Conservation (phyloP, 2,888 invertebrate species). For the Ochropleura leucogaster region DNA sequence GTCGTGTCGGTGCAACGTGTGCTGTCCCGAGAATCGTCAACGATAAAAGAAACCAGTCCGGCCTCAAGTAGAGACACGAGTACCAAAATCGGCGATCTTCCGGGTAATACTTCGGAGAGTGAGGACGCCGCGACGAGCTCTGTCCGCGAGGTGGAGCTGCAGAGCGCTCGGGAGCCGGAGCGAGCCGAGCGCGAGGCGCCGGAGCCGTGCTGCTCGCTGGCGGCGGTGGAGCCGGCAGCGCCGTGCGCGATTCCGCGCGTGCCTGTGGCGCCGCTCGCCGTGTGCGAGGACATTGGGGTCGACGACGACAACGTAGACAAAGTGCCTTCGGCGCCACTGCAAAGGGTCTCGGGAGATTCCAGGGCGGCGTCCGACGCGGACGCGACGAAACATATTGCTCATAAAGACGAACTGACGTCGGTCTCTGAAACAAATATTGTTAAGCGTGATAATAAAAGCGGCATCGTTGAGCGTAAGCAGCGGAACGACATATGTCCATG, state of each 20-base stretch:
- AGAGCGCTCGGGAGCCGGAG: constrained; percentile 34
- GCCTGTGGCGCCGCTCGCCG: constrained; percentile 92
- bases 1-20: constrained; percentile 69
- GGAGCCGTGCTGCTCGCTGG: constrained; percentile 36
- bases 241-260: constrained; percentile 64
- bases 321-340: constrained; percentile 86
- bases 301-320: constrained; percentile 92
- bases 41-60: constrained; percentile 76
- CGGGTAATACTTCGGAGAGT: constrained; percentile 64
- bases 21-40: constrained; percentile 76
- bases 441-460: constrained; percentile 84
- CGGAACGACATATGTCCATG: constrained; percentile 97
- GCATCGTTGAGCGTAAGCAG: constrained; percentile 85
- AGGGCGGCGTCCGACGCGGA: constrained; percentile 80
- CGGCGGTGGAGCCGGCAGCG: constrained; percentile 30
- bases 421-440: constrained; percentile 86
- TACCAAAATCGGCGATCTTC: constrained; percentile 74
- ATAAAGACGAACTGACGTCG: constrained; percentile 84
- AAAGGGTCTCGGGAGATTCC: constrained; percentile 74
- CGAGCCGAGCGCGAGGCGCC: constrained; percentile 37
- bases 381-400: constrained; percentile 83
- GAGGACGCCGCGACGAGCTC: constrained; percentile 53
- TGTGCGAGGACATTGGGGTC: constrained; percentile 92
- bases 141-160: constrained; percentile 45
- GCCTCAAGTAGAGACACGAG: constrained; percentile 74